phyloP scores from a whole-genome alignment of 2,888 invertebrate species.

The Zygothrica quintamaculata region DNA sequence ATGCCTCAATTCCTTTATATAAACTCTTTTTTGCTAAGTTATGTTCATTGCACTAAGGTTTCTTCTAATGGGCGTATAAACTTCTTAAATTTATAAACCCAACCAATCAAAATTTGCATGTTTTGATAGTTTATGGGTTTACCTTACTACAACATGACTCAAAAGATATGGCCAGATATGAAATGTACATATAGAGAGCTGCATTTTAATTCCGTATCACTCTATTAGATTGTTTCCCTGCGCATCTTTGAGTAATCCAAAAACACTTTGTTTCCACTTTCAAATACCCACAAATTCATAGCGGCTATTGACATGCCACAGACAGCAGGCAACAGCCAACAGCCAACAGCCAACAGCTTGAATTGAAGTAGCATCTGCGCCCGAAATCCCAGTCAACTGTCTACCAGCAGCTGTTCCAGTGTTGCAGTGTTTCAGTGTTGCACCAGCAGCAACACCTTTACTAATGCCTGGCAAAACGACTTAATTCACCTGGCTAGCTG shows the following conservation, averaged over 20 bases:
- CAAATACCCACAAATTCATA: conserved; percentile 28
- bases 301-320: conserved; percentile 50
- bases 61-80: too few relatives aligned
- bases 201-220: not conserved
- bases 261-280: conserved; percentile 31
- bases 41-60: too few relatives aligned
- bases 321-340: conserved; percentile 9
- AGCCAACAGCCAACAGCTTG: conserved; percentile 1
- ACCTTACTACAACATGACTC: too few relatives aligned
- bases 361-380: conserved; percentile 36
- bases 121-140: too few relatives aligned
- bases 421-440: too few relatives aligned
- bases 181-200: not conserved
- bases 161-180: too few relatives aligned
- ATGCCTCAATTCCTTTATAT: too few relatives aligned
- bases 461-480: conserved; percentile 76
- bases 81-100: too few relatives aligned
- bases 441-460: conserved; percentile 70
- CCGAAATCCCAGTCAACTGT: conserved; percentile 40
- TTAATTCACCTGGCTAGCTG: conserved; percentile 65
- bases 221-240: too few relatives aligned
- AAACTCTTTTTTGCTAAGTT: too few relatives aligned
- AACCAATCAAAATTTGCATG: too few relatives aligned
- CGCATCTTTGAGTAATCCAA: not conserved
- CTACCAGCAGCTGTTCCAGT: conserved; percentile 30